Conservation (phyloP, 2,113 vertebrate species). For the Boleophthalmus pectinirostris region DNA sequence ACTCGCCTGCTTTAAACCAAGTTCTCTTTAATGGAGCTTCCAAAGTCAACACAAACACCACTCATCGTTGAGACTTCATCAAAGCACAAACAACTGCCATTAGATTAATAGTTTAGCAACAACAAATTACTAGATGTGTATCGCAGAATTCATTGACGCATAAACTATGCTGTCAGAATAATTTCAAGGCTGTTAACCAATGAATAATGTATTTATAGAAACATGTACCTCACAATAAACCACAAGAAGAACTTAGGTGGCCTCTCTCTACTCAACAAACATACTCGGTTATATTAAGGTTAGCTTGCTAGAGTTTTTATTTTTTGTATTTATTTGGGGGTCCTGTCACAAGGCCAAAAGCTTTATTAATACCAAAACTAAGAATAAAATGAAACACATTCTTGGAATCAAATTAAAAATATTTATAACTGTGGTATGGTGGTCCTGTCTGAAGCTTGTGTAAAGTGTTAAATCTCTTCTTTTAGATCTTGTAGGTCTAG, state of each 20-base stretch:
- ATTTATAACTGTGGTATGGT: neutral
- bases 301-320: slow-evolving; percentile 38
- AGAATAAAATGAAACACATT: slow-evolving; percentile 14
- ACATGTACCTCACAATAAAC: slow-evolving; percentile 24
- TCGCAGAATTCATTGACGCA: slow-evolving; percentile 4
- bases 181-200: slow-evolving; percentile 8
- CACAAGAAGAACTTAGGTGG: neutral
- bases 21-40: slow-evolving; percentile 13
- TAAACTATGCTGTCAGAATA: slow-evolving; percentile 25
- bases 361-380: slow-evolving; percentile 12
- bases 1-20: slow-evolving; percentile 36
- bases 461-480: slow-evolving; percentile 8
- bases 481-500: neutral
- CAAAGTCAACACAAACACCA: slow-evolving; percentile 25
- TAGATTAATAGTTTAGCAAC: slow-evolving; percentile 18
- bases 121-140: neutral
- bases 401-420: slow-evolving; percentile 17
- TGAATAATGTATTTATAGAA: slow-evolving; percentile 29
- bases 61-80: slow-evolving; percentile 5
- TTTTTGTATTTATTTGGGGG: neutral
- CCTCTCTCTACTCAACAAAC: slow-evolving; percentile 32
- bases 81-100: neutral
- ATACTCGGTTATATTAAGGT: slow-evolving; percentile 11
- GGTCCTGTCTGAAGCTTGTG: neutral
- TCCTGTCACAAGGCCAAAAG: slow-evolving; percentile 14